Percentiles rank a stretch among this genome's conserved stretches.
phyloP scores from a whole-genome alignment of 2,888 invertebrate genomes.

The Melanostoma mellinum region DNA sequence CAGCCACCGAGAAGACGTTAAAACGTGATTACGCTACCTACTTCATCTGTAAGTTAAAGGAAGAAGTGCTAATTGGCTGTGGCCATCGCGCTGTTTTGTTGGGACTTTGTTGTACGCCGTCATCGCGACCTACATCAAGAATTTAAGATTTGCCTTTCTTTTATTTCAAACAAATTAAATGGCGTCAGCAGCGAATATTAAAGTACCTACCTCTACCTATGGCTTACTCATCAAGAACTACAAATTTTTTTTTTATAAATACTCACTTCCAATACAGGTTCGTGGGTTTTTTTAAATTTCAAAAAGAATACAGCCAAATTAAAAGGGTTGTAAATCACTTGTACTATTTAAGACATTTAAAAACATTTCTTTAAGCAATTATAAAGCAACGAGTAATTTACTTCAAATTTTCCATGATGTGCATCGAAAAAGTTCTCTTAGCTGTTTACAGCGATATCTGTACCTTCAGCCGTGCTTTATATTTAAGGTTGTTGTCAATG shows the following conservation, averaged over 20 bases:
- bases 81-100: background rate
- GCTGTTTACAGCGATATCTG: background rate
- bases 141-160: background rate
- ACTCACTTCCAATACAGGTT: no score
- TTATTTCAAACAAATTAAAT: no score
- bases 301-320: no score
- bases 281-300: no score
- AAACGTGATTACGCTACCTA: slow-evolving; percentile 45
- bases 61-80: slow-evolving; percentile 63
- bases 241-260: no score
- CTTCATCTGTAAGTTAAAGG: slow-evolving; percentile 35
- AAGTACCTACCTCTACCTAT: no score
- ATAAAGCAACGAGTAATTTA: no score
- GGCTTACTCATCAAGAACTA: no score
- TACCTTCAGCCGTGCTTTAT: background rate
- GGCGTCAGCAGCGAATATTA: no score
- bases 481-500: background rate
- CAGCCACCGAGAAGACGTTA: slow-evolving; percentile 38
- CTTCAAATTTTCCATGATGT: no score
- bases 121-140: slow-evolving; percentile 39
- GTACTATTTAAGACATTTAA: background rate
- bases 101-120: background rate
- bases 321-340: background rate
- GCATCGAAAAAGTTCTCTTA: background rate
- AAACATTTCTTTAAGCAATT: background rate